Percentiles rank a stretch among this genome's conserved stretches.
Evolutionary conservation across 2,888 invertebrate genomes (phyloP).

Genomic region (Incurvaria masculella): DNA sequence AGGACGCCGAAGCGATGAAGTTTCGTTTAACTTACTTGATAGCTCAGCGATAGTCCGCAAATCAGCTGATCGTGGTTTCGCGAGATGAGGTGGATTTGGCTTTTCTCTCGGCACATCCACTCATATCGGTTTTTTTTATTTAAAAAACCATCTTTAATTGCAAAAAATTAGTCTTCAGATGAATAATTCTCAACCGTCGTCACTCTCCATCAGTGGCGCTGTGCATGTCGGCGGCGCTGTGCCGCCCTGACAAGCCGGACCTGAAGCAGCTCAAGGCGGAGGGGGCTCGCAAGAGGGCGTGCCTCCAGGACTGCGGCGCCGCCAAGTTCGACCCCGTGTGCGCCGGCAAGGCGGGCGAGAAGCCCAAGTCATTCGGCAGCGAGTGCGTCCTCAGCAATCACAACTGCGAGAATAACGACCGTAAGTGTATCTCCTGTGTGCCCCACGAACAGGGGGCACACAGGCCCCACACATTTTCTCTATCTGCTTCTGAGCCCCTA

Average conservation of each 20-base stretch:
- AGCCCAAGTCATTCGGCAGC: constrained; percentile 59
- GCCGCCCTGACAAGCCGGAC: constrained; percentile 56
- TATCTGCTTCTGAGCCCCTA: too few species aligned
- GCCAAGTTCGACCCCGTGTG: constrained; percentile 58
- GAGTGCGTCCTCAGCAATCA: constrained; percentile 62
- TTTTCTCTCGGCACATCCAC: too few species aligned
- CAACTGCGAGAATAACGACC: constrained; percentile 63
- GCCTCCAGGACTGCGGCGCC: constrained; percentile 50
- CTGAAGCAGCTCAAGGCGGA: constrained; percentile 61
- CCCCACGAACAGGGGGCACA: too few species aligned
- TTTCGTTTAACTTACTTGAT: too few species aligned
- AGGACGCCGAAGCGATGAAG: too few species aligned
- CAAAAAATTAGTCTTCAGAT: neutral
- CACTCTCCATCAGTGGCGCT: constrained; percentile 34
- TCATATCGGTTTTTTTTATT: too few species aligned
- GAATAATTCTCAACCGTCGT: neutral
- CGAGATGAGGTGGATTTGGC: too few species aligned
- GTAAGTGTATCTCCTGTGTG: constrained; percentile 55
- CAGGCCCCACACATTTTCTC: too few species aligned
- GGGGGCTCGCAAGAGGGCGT: constrained; percentile 50
- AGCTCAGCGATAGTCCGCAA: too few species aligned
- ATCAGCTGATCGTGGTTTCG: too few species aligned
- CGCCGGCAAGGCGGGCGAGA: constrained; percentile 56
- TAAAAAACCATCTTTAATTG: too few species aligned
- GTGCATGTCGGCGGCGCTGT: constrained; percentile 35